Evolutionary conservation across 2,888 invertebrate genomes (phyloP), one percentile per base, ranked within the genome.

Genomic region (Girardia tigrina): DNA sequence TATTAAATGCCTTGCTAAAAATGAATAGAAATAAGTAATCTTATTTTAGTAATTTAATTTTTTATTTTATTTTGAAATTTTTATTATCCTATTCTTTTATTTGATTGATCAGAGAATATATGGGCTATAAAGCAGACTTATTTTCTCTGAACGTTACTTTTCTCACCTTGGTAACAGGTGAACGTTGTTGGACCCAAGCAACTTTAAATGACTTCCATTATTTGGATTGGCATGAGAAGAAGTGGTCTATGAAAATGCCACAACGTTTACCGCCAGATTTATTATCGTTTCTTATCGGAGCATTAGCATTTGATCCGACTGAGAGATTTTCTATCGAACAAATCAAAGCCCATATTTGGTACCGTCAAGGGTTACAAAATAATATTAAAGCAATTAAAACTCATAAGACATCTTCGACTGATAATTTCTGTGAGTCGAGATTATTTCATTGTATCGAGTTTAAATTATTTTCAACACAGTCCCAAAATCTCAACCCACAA

Each of bases 221-320:
- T 29, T 20, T 20, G 6, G 6, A 4, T 20, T 76, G 76, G 76
- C 28, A 29, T 6, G n/a, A 26, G 23, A 23, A 29, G 8, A 8
- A 26, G 12, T 26, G n/a, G 23, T 14, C 36, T n/a, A 6, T 42
- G 42, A 16, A 23, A 23, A 29, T 27, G 8, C 75, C 75, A 27
- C 8, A 42, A 8, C 76, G 76, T 16, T 42, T 76, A 6, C 76
- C 76, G 26, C 26, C 75, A n/a, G 76, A 76, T 75, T 42, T 76
- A 26, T 29, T 73, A 16, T 42, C 23, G 28, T 76, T 76, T 76
- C 16, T 76, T 4, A 29, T 36, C 4, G 29, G 71, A 23, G 42
- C 28, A 6, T 36, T 76, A 36, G 76, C 28, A 1, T 74, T 12
- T 29, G 2, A 26, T 23, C 76, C 76, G 23, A 6, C 2, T 8